Evolutionary conservation across 1,140 invertebrate species (phyloP), one percentile per base, ranked within the genome.

Genomic region (Amphibalanus amphitrite): DNA sequence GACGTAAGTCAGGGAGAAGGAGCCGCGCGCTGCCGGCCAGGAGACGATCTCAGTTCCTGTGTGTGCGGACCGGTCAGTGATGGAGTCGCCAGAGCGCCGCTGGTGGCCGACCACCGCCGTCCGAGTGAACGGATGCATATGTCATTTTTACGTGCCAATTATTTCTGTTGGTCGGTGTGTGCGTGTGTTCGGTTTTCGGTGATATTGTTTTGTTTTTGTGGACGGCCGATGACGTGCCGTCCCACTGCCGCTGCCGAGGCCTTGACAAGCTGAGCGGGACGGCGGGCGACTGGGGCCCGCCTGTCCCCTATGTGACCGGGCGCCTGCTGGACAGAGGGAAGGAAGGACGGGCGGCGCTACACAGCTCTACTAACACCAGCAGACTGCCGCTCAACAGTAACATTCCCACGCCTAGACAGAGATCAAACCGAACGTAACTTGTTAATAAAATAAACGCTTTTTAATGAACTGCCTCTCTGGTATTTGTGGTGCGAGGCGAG

Each of bases 361-460:
- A n/a, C 33, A 59, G 47, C 47, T n/a, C n/a, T 59, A 59, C 47
- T 59, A 59, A 59, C 47, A 20, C 47, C 13, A 17, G 10, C 47
- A 20, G 6, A 20, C 47, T 23, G 47, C 47, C 47, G 47, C 13
- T 23, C 47, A 23, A 59, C 17, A 13, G 47, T 59, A 59, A 59
- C 47, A 59, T 59, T 59, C 47, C 47, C 47, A 13, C 47, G 47
- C 47, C 47, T 59, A 59, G 47, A 1, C 47, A 20, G 47, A 59
- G 47, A 59, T 59, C 47, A 59, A 59, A 59, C 47, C 1, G 10
- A 59, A 59, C 47, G 47, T 59, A n/a, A n/a, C 47, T 59, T 59
- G 47, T 59, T 59, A 59, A 59, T 59, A 59, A 59, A 59, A 59
- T 59, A 59, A 59, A 59, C 47, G 47, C 47, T 59, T 59, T 59